These are phyloP conservation scores for Andrena cerasifolii DNA, from an alignment of 1,140 invertebrate genomes.

Conservation along the genomic window DNA sequence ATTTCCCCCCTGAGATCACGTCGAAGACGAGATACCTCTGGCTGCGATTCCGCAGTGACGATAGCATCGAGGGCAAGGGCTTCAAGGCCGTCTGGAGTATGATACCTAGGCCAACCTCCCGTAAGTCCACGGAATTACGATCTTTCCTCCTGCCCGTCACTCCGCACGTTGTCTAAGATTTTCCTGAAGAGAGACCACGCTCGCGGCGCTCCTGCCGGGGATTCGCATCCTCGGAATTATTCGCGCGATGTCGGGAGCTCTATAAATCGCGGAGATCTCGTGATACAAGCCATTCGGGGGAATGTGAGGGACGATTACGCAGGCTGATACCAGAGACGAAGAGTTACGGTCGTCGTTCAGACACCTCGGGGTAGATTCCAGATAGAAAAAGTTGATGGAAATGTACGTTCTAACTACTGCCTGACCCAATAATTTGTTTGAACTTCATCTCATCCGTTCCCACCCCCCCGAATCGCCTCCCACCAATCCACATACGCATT, in stretches of 20 bases:
- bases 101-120: constrained; percentile 83
- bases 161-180: not conserved
- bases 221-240: not conserved
- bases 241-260: not conserved
- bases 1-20: constrained; percentile 90
- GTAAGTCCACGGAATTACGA: constrained; percentile 71
- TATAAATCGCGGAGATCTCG: not conserved
- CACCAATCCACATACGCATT: too few species aligned
- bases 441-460: too few species aligned
- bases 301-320: too few species aligned
- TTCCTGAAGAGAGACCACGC: too few species aligned
- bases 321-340: too few species aligned
- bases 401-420: too few species aligned
- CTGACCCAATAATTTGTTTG: too few species aligned
- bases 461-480: too few species aligned
- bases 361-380: too few species aligned
- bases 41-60: constrained; percentile 93
- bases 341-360: too few species aligned
- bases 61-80: constrained; percentile 91
- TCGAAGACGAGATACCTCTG: constrained; percentile 91
- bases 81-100: constrained; percentile 91
- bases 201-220: not conserved
- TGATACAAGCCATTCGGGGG: too few species aligned
- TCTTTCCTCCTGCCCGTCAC: constrained; percentile 9
- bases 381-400: too few species aligned